phyloP scores from a whole-genome alignment of 2,113 vertebrate genomes.

The Vicugna pacos region DNA sequence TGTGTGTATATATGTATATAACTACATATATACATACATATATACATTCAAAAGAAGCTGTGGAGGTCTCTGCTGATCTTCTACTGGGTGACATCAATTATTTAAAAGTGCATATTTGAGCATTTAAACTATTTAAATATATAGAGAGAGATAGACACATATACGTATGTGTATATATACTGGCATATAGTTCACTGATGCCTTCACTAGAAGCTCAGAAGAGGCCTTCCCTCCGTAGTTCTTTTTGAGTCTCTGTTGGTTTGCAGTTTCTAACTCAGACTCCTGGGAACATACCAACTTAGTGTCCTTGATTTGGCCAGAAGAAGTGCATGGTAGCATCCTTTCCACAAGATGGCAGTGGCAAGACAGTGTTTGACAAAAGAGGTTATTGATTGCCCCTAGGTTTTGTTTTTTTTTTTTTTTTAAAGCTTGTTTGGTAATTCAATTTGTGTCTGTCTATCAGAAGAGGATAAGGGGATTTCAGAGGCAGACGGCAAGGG shows the following conservation, averaged over 20 bases:
- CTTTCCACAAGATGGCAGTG: conserved; percentile 87
- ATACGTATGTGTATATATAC: too few species aligned
- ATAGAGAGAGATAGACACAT: too few species aligned
- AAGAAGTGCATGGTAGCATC: not conserved
- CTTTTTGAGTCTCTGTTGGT: not conserved
- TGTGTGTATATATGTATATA: not conserved
- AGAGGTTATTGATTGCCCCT: not conserved
- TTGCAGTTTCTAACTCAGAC: not conserved
- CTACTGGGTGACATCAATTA: too few species aligned
- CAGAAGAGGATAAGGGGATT: conserved; percentile 69
- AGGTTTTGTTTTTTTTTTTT: not conserved
- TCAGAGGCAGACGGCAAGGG: conserved; percentile 57
- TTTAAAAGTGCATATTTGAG: not conserved
- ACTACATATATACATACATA: too few species aligned
- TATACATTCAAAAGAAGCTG: too few species aligned
- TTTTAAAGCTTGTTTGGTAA: conserved; percentile 67
- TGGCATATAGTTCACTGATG: not conserved
- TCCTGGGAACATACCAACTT: not conserved
- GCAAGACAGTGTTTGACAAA: conserved; percentile 66
- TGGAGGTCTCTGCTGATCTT: too few species aligned
- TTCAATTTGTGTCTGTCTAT: conserved; percentile 77
- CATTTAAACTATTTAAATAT: too few species aligned
- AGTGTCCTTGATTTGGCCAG: not conserved
- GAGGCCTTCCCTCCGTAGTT: not conserved
- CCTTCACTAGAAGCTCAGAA: not conserved